Base-by-base conservation (phyloP, 2,888 invertebrate species). In the Limnephilus auricula region DNA sequence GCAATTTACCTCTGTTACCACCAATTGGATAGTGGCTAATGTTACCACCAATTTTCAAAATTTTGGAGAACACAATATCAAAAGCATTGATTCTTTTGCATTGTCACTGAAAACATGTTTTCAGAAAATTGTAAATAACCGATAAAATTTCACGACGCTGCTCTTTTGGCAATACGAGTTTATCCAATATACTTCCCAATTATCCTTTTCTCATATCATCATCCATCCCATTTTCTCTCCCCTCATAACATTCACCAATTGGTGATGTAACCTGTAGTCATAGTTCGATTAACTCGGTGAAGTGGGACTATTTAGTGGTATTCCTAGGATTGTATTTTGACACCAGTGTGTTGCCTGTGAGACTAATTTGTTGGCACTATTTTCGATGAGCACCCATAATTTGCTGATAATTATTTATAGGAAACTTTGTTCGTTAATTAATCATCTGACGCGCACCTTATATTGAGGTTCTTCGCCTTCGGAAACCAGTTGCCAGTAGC, bases 401-500 rank as follows among this genome's bases (percentile, higher is more conserved):
- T 15, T 45, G 25, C 18, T 5, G 18, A 65, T 5, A 65, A 65
- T n/a, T n/a, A n/a, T n/a, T n/a, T n/a, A n/a, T n/a, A n/a, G n/a
- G n/a, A n/a, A n/a, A n/a, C n/a, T n/a, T 65, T 65, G 65, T n/a
- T 2, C 9, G 6, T 65, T n/a, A 65, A 65, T 65, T 65, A 65
- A 65, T n/a, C n/a, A n/a, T n/a, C 25, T 25, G 65, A 65, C 65
- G 65, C 65, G 65, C 25, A 25, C 65, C 65, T 25, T 65, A 9
- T 9, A 65, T 65, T 65, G 65, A 65, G 65, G 25, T 65, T 65
- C 65, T 5, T 65, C n/a, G 25, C 32, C 6, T 25, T 18, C 34
- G 34, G 82, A 82, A 82, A 82, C 82, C 82, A 25, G 82, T 82
- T 82, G 82, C 37, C 82, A 82, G 34, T 82, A 82, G 82, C 32